These are phyloP conservation scores for Blastobasis lacticolella DNA, from an alignment of 2,888 invertebrate genomes.

Conservation along the genomic window DNA sequence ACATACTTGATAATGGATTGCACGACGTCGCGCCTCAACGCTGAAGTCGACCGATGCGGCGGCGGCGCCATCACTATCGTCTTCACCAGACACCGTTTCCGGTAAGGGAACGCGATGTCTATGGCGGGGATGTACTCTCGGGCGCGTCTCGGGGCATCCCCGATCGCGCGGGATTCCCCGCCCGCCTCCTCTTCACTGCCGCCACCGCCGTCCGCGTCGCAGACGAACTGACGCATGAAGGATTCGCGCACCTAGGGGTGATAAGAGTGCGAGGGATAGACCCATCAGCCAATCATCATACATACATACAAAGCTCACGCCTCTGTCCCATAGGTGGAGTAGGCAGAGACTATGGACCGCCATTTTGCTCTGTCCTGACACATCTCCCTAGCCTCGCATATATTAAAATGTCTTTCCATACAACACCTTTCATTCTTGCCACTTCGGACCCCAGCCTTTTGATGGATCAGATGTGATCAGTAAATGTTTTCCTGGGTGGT, in stretches of 20 bases:
- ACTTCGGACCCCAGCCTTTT: too few species aligned
- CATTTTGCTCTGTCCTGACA: too few species aligned
- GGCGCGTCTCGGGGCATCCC: slow-evolving; percentile 49
- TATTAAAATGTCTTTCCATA: too few species aligned
- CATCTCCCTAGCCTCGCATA: too few species aligned
- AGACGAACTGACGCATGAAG: slow-evolving; percentile 98
- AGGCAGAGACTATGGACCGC: too few species aligned
- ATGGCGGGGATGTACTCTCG: slow-evolving; percentile 57
- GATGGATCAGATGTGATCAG: too few species aligned
- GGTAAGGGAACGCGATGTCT: slow-evolving; percentile 74
- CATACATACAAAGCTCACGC: too few species aligned
- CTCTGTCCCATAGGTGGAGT: too few species aligned
- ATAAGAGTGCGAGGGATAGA: too few species aligned
- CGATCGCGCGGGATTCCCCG: slow-evolving; percentile 12
- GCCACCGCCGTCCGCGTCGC: slow-evolving; percentile 89
- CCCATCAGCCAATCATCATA: too few species aligned
- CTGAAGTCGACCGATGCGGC: slow-evolving; percentile 85
- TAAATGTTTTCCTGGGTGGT: too few species aligned
- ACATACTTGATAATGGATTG: slow-evolving; percentile 89
- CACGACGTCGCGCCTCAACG: slow-evolving; percentile 86
- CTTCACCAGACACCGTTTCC: slow-evolving; percentile 88
- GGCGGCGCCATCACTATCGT: slow-evolving; percentile 88
- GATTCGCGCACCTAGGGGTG: slow-evolving; percentile 88
- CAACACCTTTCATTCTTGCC: too few species aligned
- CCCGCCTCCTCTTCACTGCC: slow-evolving; percentile 83